Evolutionary conservation across 1,140 invertebrate genomes (phyloP).

Genomic region (Samia ricini): DNA sequence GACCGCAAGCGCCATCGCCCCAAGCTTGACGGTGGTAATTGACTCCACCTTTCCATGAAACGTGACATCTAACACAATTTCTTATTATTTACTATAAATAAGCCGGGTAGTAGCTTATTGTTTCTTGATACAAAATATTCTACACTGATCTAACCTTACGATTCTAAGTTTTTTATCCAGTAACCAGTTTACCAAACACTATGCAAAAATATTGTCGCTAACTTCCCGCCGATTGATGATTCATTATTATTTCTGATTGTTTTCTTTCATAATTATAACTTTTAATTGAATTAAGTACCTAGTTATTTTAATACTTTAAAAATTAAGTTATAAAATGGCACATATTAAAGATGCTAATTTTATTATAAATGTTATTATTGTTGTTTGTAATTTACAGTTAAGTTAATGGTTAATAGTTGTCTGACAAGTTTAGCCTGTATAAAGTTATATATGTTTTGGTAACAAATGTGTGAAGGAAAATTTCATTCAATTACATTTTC

Average conservation of each 20-base stretch:
- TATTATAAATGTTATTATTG: no score
- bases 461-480: no score
- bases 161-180: slow-evolving; percentile 11
- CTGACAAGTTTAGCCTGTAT: no score
- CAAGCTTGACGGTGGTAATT: slow-evolving; percentile 58
- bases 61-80: slow-evolving; percentile 19
- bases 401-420: no score
- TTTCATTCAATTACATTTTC: no score
- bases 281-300: no score
- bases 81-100: not conserved
- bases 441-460: no score
- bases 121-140: not conserved
- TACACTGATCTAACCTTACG: slow-evolving; percentile 29
- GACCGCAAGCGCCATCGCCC: slow-evolving; percentile 63
- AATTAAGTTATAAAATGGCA: no score
- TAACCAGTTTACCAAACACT: slow-evolving; percentile 35
- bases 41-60: slow-evolving; percentile 54
- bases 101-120: not conserved
- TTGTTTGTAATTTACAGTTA: no score
- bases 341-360: no score
- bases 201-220: slow-evolving; percentile 33
- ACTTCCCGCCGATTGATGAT: slow-evolving; percentile 53
- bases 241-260: slow-evolving; percentile 7
- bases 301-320: no score
- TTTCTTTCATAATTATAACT: no score